Conservation (phyloP, 37 sponge, comb jelly and placozoan genomes). For the Ianthella basta region DNA sequence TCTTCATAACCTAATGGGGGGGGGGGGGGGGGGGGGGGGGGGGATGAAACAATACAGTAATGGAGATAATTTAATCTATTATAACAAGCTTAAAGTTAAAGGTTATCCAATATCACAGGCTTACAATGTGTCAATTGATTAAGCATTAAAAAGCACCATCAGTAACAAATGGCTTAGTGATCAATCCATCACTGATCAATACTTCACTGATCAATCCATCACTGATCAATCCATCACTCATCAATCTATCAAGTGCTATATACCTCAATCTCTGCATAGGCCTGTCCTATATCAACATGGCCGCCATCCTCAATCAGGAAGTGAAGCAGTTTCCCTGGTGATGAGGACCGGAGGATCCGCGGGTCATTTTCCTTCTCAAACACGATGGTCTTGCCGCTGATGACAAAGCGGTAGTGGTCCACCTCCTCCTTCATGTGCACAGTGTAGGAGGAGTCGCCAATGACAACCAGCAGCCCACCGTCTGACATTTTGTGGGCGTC, state of each 20-base stretch:
- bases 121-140: too few relatives aligned
- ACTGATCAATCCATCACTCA: not conserved
- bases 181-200: not conserved
- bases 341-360: constrained; percentile 78
- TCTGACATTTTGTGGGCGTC: constrained; percentile 82
- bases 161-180: too few relatives aligned
- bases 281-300: constrained; percentile 69
- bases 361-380: constrained; percentile 99
- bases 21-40: too few relatives aligned
- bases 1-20: constrained; percentile 87
- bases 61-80: too few relatives aligned
- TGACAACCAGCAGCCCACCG: constrained; percentile 82
- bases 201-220: not conserved
- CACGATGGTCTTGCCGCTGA: constrained; percentile 87
- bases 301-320: constrained; percentile 86
- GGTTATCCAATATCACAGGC: too few relatives aligned
- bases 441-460: constrained; percentile 83
- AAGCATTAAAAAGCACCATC: too few relatives aligned
- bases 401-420: constrained; percentile 72
- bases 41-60: too few relatives aligned
- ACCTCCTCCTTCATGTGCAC: constrained; percentile 95
- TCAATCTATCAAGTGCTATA: not conserved
- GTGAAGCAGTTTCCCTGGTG: constrained; percentile 93
- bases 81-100: too few relatives aligned
- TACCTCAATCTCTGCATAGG: constrained; percentile 93